Evolutionary conservation across 2,888 invertebrate species (phyloP).

Genomic region (Ornithoptera priamus): DNA sequence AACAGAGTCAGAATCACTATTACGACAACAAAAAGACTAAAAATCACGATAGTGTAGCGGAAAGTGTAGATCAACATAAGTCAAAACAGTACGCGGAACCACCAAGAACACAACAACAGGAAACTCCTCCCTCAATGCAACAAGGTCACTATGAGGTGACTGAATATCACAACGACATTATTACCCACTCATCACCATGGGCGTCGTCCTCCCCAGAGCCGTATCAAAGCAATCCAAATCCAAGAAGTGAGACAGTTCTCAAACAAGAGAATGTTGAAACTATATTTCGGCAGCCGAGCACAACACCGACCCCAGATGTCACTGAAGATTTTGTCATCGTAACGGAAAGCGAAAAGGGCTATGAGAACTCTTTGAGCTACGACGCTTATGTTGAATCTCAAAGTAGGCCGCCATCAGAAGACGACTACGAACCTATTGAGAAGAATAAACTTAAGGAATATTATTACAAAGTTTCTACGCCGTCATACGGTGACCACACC

Average conservation of each 20-base stretch:
- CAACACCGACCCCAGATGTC: slow-evolving; percentile 53
- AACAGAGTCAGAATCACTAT: slow-evolving; percentile 48
- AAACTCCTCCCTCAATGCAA: slow-evolving; percentile 41
- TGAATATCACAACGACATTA: slow-evolving; percentile 59
- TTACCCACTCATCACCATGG: slow-evolving; percentile 65
- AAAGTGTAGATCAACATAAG: slow-evolving; percentile 59
- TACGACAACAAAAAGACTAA: slow-evolving; percentile 61
- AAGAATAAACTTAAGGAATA: slow-evolving; percentile 71
- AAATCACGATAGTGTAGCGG: slow-evolving; percentile 58
- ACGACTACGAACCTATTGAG: slow-evolving; percentile 72
- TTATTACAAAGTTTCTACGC: slow-evolving; percentile 71
- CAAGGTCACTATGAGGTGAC: slow-evolving; percentile 70
- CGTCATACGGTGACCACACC: slow-evolving; percentile 58
- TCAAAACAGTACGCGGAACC: slow-evolving; percentile 56
- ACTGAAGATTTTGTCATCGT: slow-evolving; percentile 69
- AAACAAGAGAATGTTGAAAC: slow-evolving; percentile 48
- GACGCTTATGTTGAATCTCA: slow-evolving; percentile 67
- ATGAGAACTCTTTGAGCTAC: slow-evolving; percentile 68
- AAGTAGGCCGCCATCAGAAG: slow-evolving; percentile 70
- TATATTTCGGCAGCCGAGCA: slow-evolving; percentile 50
- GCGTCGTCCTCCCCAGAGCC: slow-evolving; percentile 54
- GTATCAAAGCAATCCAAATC: slow-evolving; percentile 49
- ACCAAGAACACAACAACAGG: slow-evolving; percentile 46
- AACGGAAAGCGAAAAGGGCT: slow-evolving; percentile 66
- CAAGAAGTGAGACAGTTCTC: slow-evolving; percentile 52